Conservation (phyloP, 2,113 vertebrate genomes). For the Hippoglossus stenolepis region DNA sequence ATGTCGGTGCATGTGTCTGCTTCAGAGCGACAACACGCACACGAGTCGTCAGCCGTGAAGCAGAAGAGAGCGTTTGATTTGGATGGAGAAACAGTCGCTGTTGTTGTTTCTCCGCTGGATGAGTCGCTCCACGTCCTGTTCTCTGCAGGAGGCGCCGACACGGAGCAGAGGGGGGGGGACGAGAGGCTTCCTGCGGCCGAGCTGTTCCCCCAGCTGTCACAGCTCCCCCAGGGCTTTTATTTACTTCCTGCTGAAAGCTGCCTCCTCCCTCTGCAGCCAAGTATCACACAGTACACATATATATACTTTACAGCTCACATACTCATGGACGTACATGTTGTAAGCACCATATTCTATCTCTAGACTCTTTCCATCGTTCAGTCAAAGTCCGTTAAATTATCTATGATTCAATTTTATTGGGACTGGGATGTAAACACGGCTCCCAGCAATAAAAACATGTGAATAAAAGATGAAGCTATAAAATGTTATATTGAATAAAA, state of each 20-base stretch:
- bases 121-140: slow-evolving; percentile 37
- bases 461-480: neutral
- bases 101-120: slow-evolving; percentile 51
- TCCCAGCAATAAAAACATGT: neutral
- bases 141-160: slow-evolving; percentile 25
- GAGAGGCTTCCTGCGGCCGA: slow-evolving; percentile 47
- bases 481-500: neutral
- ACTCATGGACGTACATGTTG: too few relatives aligned
- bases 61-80: neutral
- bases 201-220: slow-evolving; percentile 70
- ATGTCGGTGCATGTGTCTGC: neutral
- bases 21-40: slow-evolving; percentile 10
- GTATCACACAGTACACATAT: neutral
- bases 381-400: neutral
- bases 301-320: too few relatives aligned
- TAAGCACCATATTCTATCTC: too few relatives aligned
- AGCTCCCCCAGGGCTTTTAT: neutral
- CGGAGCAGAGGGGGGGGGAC: slow-evolving; percentile 12
- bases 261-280: too few relatives aligned
- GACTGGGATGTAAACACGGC: neutral
- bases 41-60: neutral
- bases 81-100: slow-evolving; percentile 7
- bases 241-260: neutral
- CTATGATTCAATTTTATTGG: neutral
- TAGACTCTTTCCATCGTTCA: neutral